phyloP scores from a whole-genome alignment of 2,888 invertebrate genomes.

The Aspidiotus rigidus region DNA sequence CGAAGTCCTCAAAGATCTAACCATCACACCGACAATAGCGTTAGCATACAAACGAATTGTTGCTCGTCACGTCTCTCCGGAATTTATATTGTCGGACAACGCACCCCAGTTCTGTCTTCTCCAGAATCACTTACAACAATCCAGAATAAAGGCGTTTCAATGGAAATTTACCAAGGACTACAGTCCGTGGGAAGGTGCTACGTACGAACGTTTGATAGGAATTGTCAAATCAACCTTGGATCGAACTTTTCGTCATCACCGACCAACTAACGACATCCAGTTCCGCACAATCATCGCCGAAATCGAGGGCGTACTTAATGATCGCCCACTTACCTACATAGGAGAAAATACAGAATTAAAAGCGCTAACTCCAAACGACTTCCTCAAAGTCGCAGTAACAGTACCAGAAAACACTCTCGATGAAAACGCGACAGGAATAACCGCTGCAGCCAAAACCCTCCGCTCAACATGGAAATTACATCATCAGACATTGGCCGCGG shows the following conservation, averaged over 20 bases:
- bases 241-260: background rate
- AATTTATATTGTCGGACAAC: background rate
- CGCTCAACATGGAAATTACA: too few species aligned
- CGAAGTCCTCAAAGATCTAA: background rate
- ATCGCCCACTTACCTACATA: background rate
- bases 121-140: background rate
- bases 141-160: background rate
- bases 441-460: background rate
- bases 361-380: background rate
- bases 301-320: background rate
- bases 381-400: background rate
- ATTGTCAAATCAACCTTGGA: background rate
- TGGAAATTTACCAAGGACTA: background rate
- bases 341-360: background rate
- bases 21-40: background rate
- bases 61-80: background rate
- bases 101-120: slow-evolving; percentile 4
- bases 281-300: background rate
- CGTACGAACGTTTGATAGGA: background rate
- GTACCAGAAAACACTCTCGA: too few species aligned
- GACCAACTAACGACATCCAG: background rate
- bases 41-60: background rate
- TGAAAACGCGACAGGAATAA: background rate
- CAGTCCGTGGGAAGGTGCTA: background rate
- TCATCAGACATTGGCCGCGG: too few species aligned